These are phyloP conservation scores for Cherax destructor DNA, from an alignment of 1,140 invertebrate genomes.

Conservation along the genomic window DNA sequence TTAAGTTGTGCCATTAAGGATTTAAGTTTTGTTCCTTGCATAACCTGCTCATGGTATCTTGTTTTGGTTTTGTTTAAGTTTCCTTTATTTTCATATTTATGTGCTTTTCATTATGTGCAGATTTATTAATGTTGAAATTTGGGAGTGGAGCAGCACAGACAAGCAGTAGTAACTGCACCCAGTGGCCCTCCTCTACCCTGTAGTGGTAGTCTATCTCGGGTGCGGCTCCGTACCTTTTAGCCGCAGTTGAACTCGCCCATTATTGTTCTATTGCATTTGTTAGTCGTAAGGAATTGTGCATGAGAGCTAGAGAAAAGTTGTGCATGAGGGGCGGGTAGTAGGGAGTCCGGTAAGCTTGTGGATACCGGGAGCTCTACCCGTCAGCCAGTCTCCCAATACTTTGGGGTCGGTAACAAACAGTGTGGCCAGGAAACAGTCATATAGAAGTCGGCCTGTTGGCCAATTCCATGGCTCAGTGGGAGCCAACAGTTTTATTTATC, in stretches of 20 bases:
- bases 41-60: conserved; percentile 52
- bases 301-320: conserved; percentile 49
- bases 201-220: conserved; percentile 28
- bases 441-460: conserved; percentile 28
- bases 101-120: conserved; percentile 48
- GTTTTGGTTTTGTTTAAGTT: conserved; percentile 59
- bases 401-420: conserved; percentile 28
- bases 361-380: conserved; percentile 16
- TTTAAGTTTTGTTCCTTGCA: conserved; percentile 41
- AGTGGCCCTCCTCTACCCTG: conserved; percentile 19
- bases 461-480: conserved; percentile 41
- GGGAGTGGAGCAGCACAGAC: conserved; percentile 16
- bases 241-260: conserved; percentile 29
- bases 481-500: conserved; percentile 51
- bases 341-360: conserved; percentile 10
- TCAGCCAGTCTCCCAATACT: conserved; percentile 29
- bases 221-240: conserved; percentile 15
- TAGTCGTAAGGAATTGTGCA: conserved; percentile 55
- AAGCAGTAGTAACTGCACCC: background rate
- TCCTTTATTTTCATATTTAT: conserved; percentile 54
- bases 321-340: conserved; percentile 39
- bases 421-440: conserved; percentile 40
- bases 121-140: conserved; percentile 62
- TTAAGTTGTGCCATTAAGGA: conserved; percentile 65
- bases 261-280: conserved; percentile 66